Evolutionary conservation across 2,113 vertebrate species (phyloP).

Genomic region (Mionectes macconnelli): DNA sequence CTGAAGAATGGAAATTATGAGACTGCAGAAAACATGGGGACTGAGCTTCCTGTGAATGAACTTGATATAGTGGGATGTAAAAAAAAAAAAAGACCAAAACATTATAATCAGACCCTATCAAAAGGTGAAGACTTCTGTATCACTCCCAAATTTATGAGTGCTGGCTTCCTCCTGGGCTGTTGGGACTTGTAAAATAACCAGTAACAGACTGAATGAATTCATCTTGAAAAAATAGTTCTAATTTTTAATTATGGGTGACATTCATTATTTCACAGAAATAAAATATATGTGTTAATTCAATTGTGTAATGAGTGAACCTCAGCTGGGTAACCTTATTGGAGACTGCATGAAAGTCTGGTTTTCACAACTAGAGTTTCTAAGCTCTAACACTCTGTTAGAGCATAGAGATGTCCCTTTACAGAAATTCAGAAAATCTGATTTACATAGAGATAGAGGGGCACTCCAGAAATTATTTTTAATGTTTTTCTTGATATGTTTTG

Average conservation of each 20-base stretch:
- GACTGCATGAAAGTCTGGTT: neutral
- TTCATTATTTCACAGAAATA: constrained; percentile 54
- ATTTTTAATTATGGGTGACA: constrained; percentile 43
- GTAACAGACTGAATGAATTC: constrained; percentile 24
- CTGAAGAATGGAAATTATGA: neutral
- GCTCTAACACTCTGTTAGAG: neutral
- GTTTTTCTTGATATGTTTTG: neutral
- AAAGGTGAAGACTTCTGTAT: neutral
- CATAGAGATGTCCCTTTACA: neutral
- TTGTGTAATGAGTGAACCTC: neutral
- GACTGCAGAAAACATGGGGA: neutral
- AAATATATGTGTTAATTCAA: constrained; percentile 53
- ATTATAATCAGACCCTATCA: neutral
- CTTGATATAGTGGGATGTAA: neutral
- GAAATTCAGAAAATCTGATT: neutral
- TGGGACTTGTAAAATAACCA: neutral
- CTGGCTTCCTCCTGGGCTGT: neutral
- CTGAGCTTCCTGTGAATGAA: neutral
- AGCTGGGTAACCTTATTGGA: neutral
- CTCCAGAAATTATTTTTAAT: neutral
- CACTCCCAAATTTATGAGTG: constrained; percentile 20
- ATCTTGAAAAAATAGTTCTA: neutral
- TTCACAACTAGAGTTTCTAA: neutral
- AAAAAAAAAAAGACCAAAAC: neutral
- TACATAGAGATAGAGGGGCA: neutral